Conservation (phyloP, 2,888 invertebrate genomes). For the Eristalis tenax region DNA sequence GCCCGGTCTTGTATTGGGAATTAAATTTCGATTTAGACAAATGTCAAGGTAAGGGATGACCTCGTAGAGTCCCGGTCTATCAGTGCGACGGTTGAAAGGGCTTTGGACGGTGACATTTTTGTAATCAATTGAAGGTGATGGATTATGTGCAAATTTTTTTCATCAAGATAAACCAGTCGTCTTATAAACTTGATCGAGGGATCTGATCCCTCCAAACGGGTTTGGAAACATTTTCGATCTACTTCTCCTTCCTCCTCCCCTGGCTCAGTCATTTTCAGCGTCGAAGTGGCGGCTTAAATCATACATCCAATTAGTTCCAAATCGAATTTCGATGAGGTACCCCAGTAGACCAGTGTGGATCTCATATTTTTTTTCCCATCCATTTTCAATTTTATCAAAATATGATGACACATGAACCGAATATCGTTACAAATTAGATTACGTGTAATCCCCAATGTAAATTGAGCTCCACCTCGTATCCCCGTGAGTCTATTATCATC, state of each 20-base stretch:
- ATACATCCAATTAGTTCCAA: background rate
- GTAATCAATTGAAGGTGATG: background rate
- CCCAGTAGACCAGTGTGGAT: background rate
- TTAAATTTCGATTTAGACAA: background rate
- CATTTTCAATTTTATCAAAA: background rate
- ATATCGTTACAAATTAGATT: background rate
- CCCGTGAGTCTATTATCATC: background rate
- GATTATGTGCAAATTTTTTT: background rate
- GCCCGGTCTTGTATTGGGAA: background rate
- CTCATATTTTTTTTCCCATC: background rate
- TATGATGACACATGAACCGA: background rate
- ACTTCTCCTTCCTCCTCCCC: background rate
- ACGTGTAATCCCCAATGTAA: constrained; percentile 11
- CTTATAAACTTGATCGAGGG: background rate
- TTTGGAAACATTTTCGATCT: background rate
- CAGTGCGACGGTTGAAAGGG: background rate
- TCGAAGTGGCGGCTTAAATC: too few relatives aligned
- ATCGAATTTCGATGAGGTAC: background rate
- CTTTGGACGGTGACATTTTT: background rate
- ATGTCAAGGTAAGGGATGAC: background rate
- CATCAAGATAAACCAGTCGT: background rate
- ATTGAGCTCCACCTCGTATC: constrained; percentile 27
- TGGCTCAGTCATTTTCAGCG: background rate
- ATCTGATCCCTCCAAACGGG: background rate
- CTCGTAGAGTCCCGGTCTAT: background rate